phyloP scores from a whole-genome alignment of 2,797 vertebrate genomes.

The Parauchenoglanis ngamensis region DNA sequence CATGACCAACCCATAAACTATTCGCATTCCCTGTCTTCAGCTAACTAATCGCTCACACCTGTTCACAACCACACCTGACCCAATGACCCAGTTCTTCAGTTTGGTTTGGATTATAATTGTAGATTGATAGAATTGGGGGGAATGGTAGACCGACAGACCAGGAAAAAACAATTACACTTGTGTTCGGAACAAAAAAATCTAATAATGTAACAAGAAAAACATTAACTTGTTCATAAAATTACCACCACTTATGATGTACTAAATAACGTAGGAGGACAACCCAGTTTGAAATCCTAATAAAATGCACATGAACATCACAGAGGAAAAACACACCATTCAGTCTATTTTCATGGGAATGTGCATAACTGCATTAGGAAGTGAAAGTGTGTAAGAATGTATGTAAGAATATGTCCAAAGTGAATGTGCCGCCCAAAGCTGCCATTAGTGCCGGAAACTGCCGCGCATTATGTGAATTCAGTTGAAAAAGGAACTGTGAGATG shows the following conservation, averaged over 20 bases:
- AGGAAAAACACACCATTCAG: neutral
- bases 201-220: neutral
- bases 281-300: too few relatives aligned
- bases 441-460: neutral
- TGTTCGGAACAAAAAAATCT: neutral
- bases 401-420: neutral
- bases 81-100: neutral
- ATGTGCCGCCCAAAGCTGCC: neutral
- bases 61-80: neutral
- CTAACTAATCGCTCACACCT: neutral
- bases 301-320: neutral
- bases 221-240: neutral
- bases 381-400: neutral
- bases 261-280: neutral
- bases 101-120: neutral
- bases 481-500: neutral
- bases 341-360: neutral
- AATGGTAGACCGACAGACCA: neutral
- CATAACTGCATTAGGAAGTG: neutral
- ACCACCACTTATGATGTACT: neutral
- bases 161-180: neutral
- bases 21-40: too few relatives aligned
- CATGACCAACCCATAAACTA: neutral
- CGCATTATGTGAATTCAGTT: neutral
- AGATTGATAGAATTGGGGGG: neutral